These are phyloP conservation scores for Rapana venosa DNA, from an alignment of 2,888 invertebrate genomes.

Conservation along the genomic window DNA sequence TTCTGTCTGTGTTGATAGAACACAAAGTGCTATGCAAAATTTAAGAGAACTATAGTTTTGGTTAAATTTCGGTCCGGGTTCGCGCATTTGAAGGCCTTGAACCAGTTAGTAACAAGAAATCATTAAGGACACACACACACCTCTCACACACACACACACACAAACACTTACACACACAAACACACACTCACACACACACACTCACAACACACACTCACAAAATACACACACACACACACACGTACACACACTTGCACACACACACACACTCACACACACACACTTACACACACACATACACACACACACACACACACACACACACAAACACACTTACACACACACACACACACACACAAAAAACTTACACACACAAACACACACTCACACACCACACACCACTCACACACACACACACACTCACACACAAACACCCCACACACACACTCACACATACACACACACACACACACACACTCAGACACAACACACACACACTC, in stretches of 20 bases:
- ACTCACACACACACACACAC: conserved; percentile 1
- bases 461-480: neutral
- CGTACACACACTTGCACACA: neutral
- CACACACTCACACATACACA: neutral
- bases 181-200: too few relatives aligned
- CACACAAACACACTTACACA: neutral
- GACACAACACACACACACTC: neutral
- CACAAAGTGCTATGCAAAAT: too few relatives aligned
- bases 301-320: neutral
- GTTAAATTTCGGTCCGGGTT: too few relatives aligned
- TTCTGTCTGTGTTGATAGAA: too few relatives aligned
- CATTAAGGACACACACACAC: too few relatives aligned
- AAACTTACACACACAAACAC: neutral
- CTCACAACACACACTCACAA: neutral
- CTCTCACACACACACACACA: too few relatives aligned
- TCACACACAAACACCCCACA: too few relatives aligned
- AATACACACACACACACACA: neutral
- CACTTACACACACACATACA: neutral
- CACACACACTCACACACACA: neutral
- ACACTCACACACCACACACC: neutral
- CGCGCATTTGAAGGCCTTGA: too few relatives aligned
- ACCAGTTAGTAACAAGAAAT: too few relatives aligned
- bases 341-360: conserved; percentile 10
- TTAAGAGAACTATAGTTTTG: too few relatives aligned
- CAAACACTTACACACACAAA: too few relatives aligned